Conservation (phyloP, 2,113 vertebrate genomes). For the Ploceus nigricollis region DNA sequence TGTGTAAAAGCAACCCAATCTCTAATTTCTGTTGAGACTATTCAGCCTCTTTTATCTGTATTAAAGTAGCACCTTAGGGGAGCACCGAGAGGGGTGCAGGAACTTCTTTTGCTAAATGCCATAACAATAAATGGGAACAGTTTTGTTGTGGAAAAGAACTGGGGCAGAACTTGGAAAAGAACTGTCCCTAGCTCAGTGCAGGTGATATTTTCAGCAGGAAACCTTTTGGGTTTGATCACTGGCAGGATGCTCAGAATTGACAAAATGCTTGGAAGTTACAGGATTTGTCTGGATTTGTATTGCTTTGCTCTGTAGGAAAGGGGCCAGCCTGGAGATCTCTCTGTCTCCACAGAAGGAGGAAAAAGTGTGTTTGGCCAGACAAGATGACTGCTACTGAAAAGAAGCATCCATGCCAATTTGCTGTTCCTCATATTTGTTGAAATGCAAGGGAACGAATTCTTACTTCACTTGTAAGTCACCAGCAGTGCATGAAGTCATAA, state of each 20-base stretch:
- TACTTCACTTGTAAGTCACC: neutral
- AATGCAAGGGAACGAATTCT: neutral
- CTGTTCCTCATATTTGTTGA: neutral
- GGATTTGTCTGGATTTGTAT: neutral
- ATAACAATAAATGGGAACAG: neutral
- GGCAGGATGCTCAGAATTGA: neutral
- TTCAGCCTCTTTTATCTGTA: neutral
- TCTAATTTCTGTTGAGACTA: neutral
- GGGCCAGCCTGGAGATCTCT: neutral
- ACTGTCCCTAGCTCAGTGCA: neutral
- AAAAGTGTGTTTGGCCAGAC: neutral
- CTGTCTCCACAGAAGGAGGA: neutral
- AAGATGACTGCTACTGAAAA: neutral
- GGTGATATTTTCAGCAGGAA: neutral
- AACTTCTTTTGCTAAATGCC: neutral
- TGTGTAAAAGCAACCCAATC: neutral
- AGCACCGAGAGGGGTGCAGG: fast-evolving
- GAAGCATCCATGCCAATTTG: neutral
- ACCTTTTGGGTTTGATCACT: neutral
- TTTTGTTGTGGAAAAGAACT: neutral
- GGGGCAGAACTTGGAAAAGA: neutral
- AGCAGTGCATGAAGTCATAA: neutral
- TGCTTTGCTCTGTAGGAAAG: neutral
- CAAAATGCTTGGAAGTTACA: neutral
- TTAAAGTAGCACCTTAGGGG: neutral